Evolutionary conservation across 2,888 invertebrate species (phyloP), one percentile per base, ranked within the genome.

Genomic region (Lampropteryx suffumata): DNA sequence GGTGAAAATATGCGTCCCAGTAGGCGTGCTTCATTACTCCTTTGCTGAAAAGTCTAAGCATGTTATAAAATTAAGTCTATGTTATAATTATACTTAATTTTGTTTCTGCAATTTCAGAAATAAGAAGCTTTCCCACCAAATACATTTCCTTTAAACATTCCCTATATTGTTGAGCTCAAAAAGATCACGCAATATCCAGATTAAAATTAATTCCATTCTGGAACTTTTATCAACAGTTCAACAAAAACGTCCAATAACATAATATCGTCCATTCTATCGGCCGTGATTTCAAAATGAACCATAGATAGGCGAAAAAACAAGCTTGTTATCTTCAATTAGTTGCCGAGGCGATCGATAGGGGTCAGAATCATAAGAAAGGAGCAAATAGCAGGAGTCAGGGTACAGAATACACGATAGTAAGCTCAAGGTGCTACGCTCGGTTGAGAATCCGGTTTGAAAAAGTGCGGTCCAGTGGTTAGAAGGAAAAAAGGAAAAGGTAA

Each of bases 241-340:
- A 69, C 67, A 73, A 69, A 70, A 76, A 70, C 63, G 57, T 55
- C 57, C 64, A 71, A 73, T 79, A 83, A 78, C 74, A 79, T 24
- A 24, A 83, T 79, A 81, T 75, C 70, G 69, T 58, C 62, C 67
- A 63, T 63, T 68, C 65, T 67, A 69, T 71, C 70, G 68, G 60
- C 65, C 63, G 61, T 65, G 65, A 73, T 73, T 76, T 64, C 64
- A 79, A 82, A 83, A 78, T 70, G 72, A 76, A 74, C 67, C 75
- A 61, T 64, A 57, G 65, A 71, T 69, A 70, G 63, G 64, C 72
- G 73, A 78, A 84, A 85, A 84, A 86, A 80, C 80, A 82, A 79
- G 72, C 73, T 82, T 80, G 81, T 82, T 85, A 83, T 82, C 79
- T 84, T 82, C 82, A 82, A 86, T 87, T 84, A 82, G 75, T 83